Evolutionary conservation across 2,797 vertebrate genomes (phyloP).

Genomic region (Echeneis naucrates): DNA sequence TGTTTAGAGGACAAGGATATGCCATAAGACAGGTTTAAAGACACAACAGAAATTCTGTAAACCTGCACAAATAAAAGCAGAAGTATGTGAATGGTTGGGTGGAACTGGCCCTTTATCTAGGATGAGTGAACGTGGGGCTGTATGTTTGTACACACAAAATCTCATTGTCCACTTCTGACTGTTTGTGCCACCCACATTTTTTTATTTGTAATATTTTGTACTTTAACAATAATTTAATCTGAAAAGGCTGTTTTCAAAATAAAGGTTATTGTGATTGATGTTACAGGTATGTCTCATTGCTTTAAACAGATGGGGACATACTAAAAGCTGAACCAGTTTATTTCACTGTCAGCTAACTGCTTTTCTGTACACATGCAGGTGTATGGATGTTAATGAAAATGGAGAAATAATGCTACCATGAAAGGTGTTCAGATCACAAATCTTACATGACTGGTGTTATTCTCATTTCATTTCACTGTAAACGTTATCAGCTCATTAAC

Average conservation of each 20-base stretch:
- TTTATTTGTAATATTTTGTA: slow-evolving; percentile 26
- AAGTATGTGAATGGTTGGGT: not conserved
- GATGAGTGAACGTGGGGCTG: no score
- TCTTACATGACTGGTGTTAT: no score
- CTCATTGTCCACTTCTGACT: not conserved
- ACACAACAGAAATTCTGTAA: not conserved
- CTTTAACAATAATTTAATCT: not conserved
- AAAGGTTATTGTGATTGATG: slow-evolving; percentile 18
- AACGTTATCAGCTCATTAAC: not conserved
- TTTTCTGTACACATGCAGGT: no score
- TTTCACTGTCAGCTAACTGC: no score
- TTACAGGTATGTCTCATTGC: not conserved
- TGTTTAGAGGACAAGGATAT: not conserved
- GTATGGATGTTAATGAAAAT: no score
- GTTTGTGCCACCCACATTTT: not conserved
- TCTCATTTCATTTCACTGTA: no score
- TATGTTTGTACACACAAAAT: not conserved
- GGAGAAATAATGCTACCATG: no score
- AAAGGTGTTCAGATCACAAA: no score
- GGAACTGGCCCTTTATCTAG: not conserved
- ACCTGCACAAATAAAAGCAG: not conserved
- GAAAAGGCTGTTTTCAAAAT: slow-evolving; percentile 24
- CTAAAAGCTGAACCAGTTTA: not conserved
- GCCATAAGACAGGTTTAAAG: not conserved
- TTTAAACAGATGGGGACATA: not conserved